Evolutionary conservation across 2,888 invertebrate species (phyloP), one percentile per base, ranked within the genome.

Genomic region (Drosophila silvestris): DNA sequence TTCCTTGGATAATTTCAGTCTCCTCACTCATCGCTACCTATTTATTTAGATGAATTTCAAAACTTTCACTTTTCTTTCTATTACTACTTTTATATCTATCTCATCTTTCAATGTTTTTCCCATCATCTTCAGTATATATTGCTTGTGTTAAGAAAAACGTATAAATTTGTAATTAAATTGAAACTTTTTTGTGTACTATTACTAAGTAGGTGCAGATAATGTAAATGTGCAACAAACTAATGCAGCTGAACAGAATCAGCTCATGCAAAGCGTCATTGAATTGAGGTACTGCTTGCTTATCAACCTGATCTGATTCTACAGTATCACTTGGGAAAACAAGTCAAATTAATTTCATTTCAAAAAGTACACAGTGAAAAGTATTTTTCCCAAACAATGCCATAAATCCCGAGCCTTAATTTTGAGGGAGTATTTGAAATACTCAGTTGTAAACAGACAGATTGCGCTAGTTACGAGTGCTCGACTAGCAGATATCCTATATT

Each of bases 211-310:
- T 6, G 14, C 7, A 22, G 22, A 22, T 22, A 22, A 37, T 35
- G 32, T 19, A n/a, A 14, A 26, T 30, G 44, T 26, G 22, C 3
- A 51, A 30, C 10, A 37, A 19, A 30, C 57, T 22, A 57, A 64
- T 47, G 33, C 41, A n/a, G 52, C 69, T 44, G 51, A 58, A 52
- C 57, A 16, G 41, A 32, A 57, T 47, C 35, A 65, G 44, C 41
- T 32, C 22, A 26, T n/a, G 44, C 44, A 35, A 52, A 66, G 22
- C 52, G 41, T 7, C n/a, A 19, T 58, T 58, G 5, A 39, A 26
- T 32, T 39, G 32, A 26, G 10, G 22, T 33, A 32, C 16, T 1
- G 53, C 67, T 67, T 19, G 66, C 66, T 54, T 47, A 67, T 67
- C 67, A 47, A 37, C 19, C 30, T 37, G 35, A 47, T 67, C 30